A percentile compares a stretch with the other conserved stretches of the same genome.
phyloP scores from a whole-genome alignment of 2,113 vertebrate genomes.

The Tylochromis polylepis region DNA sequence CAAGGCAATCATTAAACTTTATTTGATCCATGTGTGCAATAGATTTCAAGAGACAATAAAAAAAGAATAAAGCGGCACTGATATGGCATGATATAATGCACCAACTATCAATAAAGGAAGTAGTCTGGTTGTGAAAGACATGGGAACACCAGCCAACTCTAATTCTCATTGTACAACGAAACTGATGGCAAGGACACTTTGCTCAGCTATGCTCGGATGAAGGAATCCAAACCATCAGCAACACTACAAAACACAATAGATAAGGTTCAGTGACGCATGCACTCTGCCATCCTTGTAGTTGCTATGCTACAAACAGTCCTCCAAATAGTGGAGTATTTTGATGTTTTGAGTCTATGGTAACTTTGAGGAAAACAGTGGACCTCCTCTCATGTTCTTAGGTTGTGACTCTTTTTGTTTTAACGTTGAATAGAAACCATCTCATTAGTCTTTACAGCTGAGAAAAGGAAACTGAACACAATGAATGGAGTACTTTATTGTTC shows the following conservation, averaged over 20 bases:
- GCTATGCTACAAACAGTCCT: constrained; percentile 26
- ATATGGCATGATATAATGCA: background rate
- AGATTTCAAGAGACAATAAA: background rate
- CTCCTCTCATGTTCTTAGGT: background rate
- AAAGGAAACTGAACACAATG: background rate
- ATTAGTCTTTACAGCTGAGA: background rate
- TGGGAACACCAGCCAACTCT: background rate
- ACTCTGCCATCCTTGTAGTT: background rate
- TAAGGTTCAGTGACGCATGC: constrained; percentile 2
- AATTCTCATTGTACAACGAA: background rate
- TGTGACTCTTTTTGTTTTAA: background rate
- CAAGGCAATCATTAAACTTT: background rate
- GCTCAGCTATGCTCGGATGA: background rate
- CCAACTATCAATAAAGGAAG: background rate
- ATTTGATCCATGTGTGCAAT: background rate
- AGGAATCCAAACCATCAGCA: constrained; percentile 32
- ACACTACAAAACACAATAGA: constrained; percentile 13
- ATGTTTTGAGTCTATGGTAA: constrained; percentile 9
- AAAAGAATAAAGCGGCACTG: background rate
- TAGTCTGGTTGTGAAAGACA: background rate
- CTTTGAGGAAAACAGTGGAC: background rate
- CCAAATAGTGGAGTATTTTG: constrained; percentile 18
- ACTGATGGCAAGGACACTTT: background rate
- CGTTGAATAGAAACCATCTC: background rate
- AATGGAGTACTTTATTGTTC: background rate